Base-by-base conservation (phyloP, 2,113 vertebrate genomes). In the Protobothrops mucrosquamatus region DNA sequence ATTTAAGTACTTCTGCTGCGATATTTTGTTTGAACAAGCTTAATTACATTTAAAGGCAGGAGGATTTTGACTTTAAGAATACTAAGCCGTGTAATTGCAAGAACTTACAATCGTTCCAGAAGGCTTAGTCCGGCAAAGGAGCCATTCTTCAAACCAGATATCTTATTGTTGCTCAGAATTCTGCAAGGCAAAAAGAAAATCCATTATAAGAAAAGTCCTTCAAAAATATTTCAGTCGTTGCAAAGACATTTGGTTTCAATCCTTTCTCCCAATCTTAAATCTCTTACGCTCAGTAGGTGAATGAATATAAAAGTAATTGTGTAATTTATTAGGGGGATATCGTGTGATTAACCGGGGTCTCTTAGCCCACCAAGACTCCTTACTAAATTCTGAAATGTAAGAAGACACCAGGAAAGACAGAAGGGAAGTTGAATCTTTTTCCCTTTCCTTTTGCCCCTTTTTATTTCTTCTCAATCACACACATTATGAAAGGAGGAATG, bases 131-230 rank as follows among this genome's bases (percentile, higher is more conserved):
- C 99, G 93, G 96, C 95, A 97, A 99, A 99, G 18, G 99, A 99
- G 93, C 98, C 98, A 94, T 99, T 99, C 97, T 98, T 98, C 96
- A 99, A 96, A 89, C 99, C 98, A 1, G 98, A 98, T 97, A 99
- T 99, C 97, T 99, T 99, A 96, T 99, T 99, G 97, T 98, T 99
- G 98, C 98, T 99, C 94, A 99, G 96, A 97, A 99, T 99, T 96
- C 99, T 99, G 97, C 89, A 94, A 97, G 96, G 3, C 94, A 95
- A 93, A 24, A 91, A 87, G 94, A 92, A 95, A 94, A 22, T 43
- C 74, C 88, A 22, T 85, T 87, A 87, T 89, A 10, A 24, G 87
- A 46, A 20, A 69, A 85, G 14, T 61, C 6, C 12, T 61, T 89
- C 29, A 64, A 64, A 48, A 48, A 43, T 10, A 26, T 4, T 46